Evolutionary conservation across 2,113 vertebrate genomes (phyloP).

Genomic region (Pseudorectes ferrugineus): DNA sequence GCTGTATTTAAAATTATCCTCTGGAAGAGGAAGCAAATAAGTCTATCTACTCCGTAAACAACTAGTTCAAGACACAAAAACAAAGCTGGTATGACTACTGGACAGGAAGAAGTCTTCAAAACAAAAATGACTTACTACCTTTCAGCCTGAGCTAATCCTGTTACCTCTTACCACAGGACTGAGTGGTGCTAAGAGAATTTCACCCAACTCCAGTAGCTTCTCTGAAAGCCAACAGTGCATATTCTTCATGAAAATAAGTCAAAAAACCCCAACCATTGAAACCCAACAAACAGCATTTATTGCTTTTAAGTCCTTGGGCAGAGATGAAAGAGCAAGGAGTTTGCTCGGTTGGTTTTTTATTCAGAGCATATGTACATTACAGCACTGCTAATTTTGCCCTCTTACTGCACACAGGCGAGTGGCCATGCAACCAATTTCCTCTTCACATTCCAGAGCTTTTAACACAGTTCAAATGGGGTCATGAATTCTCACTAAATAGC

Average conservation of each 20-base stretch:
- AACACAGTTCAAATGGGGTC: neutral
- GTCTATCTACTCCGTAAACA: neutral
- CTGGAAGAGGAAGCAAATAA: neutral
- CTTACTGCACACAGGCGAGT: neutral
- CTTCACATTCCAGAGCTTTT: neutral
- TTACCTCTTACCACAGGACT: neutral
- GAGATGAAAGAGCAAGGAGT: neutral
- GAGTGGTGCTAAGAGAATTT: neutral
- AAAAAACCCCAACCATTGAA: neutral
- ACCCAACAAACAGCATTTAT: fast-evolving
- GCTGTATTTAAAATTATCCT: neutral
- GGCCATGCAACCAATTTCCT: neutral
- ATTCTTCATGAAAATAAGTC: neutral
- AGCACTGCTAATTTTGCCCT: neutral
- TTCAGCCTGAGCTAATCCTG: neutral
- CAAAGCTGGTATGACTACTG: neutral
- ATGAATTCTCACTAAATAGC: neutral
- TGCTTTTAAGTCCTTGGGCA: neutral
- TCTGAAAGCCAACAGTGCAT: neutral
- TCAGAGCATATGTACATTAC: neutral
- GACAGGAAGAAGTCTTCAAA: neutral
- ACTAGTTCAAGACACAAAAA: neutral
- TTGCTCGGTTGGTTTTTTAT: neutral
- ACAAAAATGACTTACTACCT: neutral
- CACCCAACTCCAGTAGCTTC: neutral